Evolutionary conservation across 1,140 invertebrate genomes (phyloP), one percentile per base, ranked within the genome.

Genomic region (Daktulosphaira vitifoliae): DNA sequence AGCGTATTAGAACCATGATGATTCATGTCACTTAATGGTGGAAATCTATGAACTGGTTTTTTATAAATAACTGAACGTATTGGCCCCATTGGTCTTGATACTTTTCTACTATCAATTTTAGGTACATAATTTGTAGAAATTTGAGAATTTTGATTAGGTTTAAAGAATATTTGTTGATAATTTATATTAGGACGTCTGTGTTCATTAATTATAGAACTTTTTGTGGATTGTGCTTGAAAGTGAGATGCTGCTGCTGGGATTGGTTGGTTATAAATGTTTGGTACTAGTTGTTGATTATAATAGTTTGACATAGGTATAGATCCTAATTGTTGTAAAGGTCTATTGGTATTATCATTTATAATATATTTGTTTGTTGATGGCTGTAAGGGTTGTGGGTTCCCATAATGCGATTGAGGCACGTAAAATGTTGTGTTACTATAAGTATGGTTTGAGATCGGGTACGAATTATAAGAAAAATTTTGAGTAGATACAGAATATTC

Each of bases 31-130:
- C 7, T 33, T n/a, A n/a, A n/a, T 56, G n/a, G 37, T 38, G 16
- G 22, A 3, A 18, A 38, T 29, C 67, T 68, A 20, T 66, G 53
- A 16, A 68, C 20, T n/a, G 68, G 66, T 54, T 66, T 67, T 22
- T 67, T 66, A 20, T 46, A 52, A 2, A 59, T 53, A 5, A 66
- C 46, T n/a, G 66, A 66, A n/a, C 48, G 66, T 5, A 18, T 22
- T 42, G 13, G 52, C 20, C 8, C 53, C 39, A 48, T 38, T 38
- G n/a, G 53, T 1, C 18, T 22, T 22, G 52, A 29, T 23, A 50
- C 15, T 13, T 44, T 29, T 16, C 26, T 59, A 22, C 52, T 46
- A 3, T 67, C 15, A 13, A 59, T 20, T 5, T 23, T 16, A 23
- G 59, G 37, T 23, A 26, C 46, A 4, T 44, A 44, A 39, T 49